A percentile compares a stretch with the other conserved stretches of the same genome.
Conservation (phyloP, 2,797 vertebrate genomes). For the Falco novaeseelandiae region DNA sequence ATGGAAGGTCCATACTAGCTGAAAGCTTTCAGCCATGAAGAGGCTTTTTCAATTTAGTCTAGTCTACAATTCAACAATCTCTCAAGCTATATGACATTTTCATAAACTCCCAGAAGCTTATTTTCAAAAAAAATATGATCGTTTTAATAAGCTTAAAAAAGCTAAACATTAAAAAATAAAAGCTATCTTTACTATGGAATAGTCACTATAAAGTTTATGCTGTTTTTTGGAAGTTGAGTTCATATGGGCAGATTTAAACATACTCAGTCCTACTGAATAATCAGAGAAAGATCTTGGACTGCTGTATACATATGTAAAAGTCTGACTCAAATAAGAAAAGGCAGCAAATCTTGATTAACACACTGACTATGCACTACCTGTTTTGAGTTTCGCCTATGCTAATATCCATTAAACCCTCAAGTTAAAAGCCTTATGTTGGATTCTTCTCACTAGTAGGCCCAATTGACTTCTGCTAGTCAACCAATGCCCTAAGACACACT, state of each 20-base stretch:
- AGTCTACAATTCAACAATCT: background rate
- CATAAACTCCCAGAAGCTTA: background rate
- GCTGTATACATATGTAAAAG: background rate
- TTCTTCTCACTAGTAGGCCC: background rate
- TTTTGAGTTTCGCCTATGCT: background rate
- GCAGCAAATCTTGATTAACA: background rate
- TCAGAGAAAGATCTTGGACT: background rate
- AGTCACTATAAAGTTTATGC: background rate
- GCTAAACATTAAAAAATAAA: background rate
- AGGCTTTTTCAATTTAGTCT: background rate
- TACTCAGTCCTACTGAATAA: background rate
- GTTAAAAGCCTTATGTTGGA: background rate
- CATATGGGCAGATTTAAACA: background rate
- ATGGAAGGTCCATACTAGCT: background rate
- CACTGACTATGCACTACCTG: background rate
- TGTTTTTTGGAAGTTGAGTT: background rate
- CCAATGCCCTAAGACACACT: background rate
- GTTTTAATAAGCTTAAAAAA: background rate
- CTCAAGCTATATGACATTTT: background rate
- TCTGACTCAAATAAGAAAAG: background rate
- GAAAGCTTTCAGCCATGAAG: background rate
- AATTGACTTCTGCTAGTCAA: background rate
- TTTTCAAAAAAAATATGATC: background rate
- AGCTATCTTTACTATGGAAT: background rate
- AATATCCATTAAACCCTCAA: background rate